A percentile compares a stretch with the other conserved stretches of the same genome.
Conservation (phyloP, 2,888 invertebrate genomes). For the Dryococelus australis region DNA sequence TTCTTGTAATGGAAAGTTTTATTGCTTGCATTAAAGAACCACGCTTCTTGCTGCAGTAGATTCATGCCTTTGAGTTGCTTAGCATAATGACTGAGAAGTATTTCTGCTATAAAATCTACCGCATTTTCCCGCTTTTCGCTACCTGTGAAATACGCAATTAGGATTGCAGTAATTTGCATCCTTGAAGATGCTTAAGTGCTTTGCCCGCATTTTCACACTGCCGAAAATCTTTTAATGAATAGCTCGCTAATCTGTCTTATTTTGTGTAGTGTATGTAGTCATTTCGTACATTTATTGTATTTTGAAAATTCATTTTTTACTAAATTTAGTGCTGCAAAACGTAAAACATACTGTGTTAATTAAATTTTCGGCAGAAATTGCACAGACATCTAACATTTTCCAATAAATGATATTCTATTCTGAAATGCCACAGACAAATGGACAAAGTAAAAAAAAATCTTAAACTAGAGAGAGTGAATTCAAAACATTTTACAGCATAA, state of each 20-base stretch:
- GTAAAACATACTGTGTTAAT: too few relatives aligned
- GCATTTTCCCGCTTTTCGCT: background rate
- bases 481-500: too few relatives aligned
- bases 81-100: background rate
- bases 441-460: too few relatives aligned
- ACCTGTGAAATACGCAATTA: background rate
- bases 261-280: background rate
- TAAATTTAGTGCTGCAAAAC: too few relatives aligned
- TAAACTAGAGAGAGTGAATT: too few relatives aligned
- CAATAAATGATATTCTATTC: too few relatives aligned
- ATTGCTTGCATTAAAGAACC: constrained; percentile 30
- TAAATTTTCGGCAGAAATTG: too few relatives aligned
- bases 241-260: background rate
- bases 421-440: too few relatives aligned
- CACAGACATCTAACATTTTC: too few relatives aligned
- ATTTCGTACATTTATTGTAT: background rate
- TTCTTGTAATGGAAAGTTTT: constrained; percentile 24
- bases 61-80: constrained; percentile 34
- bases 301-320: background rate
- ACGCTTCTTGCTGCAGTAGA: constrained; percentile 32
- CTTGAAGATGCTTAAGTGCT: background rate
- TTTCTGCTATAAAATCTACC: background rate
- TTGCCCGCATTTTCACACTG: background rate
- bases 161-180: background rate
- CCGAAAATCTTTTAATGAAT: background rate